phyloP scores from a whole-genome alignment of 2,113 vertebrate genomes.

The Amphiprion percula region DNA sequence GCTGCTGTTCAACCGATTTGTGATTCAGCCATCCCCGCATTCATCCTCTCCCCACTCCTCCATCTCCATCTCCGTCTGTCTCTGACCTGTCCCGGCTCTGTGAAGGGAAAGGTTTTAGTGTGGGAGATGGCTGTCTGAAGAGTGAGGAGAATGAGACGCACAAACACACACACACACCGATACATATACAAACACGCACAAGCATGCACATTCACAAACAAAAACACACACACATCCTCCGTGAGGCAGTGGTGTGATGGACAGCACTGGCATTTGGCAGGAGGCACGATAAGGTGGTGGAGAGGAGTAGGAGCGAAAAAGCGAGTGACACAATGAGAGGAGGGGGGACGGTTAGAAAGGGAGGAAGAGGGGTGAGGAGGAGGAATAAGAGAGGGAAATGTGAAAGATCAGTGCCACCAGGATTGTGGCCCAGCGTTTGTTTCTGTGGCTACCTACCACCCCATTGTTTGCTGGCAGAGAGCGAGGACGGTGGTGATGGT shows the following conservation, averaged over 20 bases:
- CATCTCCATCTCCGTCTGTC: conserved; percentile 59
- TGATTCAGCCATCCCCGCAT: conserved; percentile 60
- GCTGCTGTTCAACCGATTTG: conserved; percentile 29
- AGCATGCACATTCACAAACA: conserved; percentile 1
- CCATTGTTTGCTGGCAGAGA: conserved; percentile 63
- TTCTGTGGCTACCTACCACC: conserved; percentile 66
- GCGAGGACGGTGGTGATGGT: conserved; percentile 25
- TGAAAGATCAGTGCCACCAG: conserved; percentile 67
- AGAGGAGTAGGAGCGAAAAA: conserved; percentile 57
- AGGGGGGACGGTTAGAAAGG: neutral
- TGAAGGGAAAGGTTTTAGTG: conserved; percentile 60
- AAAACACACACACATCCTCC: conserved; percentile 31
- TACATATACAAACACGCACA: conserved; percentile 36
- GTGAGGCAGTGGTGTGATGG: conserved; percentile 71
- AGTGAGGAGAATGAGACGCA: conserved; percentile 29
- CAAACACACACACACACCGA: neutral
- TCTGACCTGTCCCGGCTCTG: conserved; percentile 66
- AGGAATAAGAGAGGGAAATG: conserved; percentile 39
- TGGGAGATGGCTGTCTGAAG: conserved; percentile 67
- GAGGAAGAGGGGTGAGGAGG: conserved; percentile 37
- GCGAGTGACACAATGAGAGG: conserved; percentile 46
- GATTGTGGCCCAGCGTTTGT: conserved; percentile 58
- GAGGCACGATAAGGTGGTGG: conserved; percentile 74
- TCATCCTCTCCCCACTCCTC: conserved; percentile 63
- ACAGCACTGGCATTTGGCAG: conserved; percentile 82